Base-by-base conservation (phyloP, 2,113 vertebrate genomes). In the Tinamus guttatus region DNA sequence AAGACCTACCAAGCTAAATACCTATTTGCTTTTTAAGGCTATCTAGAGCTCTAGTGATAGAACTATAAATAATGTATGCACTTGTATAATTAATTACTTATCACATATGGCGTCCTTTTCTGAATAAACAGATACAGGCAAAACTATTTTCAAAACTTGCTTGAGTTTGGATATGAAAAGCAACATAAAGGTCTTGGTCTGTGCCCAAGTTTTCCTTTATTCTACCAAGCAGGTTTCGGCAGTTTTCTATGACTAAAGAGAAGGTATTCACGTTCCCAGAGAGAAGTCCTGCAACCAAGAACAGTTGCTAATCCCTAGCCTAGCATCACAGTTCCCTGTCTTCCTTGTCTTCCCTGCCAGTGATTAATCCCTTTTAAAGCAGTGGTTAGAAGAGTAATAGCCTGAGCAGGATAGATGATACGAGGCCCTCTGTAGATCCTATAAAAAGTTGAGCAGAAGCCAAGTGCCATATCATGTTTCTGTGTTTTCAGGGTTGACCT, bases 401-500 rank as follows among this genome's bases (percentile, higher is more conserved):
- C 47, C 34, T 69, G 69, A 51, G 16, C 2, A 1, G 20, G n/a
- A 68, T 32, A 84, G 60, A 7, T 6, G 5, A n/a, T 38, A 74
- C 1, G 1, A 93, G 60, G 49, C 20, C 65, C 77, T 93, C 36
- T 89, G 49, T 62, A 51, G 11, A 62, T 16, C 28, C 36, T 75
- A 11, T 34, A 63, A 84, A 92, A 27, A 52, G 43, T 10, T 84
- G 76, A 86, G 63, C 18, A 85, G 82, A 84, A 93, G 69, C 64
- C 71, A 90, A 78, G 18, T 38, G 64, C 36, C 34, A 36, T 59
- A 58, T 90, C 49, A 28, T 14, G 24, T 92, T 94, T 85, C 86
- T 84, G 90, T 62, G 88, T 71, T 90, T 95, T 90, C 25, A 68
- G 47, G 16, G 36, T 1, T 90, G 90, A 94, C 88, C 77, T 90